These are phyloP conservation scores for Lingula anatina DNA, from an alignment of 2,888 invertebrate species.

Conservation along the genomic window DNA sequence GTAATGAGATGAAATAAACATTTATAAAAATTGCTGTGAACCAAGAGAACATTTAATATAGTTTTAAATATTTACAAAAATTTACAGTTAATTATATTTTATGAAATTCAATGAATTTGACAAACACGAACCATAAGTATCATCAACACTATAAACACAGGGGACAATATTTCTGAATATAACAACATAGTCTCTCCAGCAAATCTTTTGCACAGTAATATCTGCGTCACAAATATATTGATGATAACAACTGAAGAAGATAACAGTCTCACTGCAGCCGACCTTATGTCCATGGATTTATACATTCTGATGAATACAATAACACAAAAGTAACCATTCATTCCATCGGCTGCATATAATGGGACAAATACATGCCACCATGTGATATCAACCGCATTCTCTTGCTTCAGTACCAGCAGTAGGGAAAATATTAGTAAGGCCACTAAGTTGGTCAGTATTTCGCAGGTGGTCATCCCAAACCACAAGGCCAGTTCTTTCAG, in stretches of 20 bases:
- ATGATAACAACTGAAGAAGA: slow-evolving; percentile 81
- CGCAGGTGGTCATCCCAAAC: slow-evolving; percentile 91
- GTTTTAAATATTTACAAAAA: no score
- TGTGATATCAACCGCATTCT: slow-evolving; percentile 63
- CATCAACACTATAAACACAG: slow-evolving; percentile 83
- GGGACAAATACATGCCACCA: slow-evolving; percentile 92
- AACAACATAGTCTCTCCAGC: slow-evolving; percentile 70
- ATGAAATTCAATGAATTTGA: slow-evolving; percentile 70
- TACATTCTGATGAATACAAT: slow-evolving; percentile 92
- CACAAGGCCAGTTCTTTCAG: slow-evolving; percentile 84
- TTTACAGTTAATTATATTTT: no score
- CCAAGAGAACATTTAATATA: no score
- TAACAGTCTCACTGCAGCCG: slow-evolving; percentile 68
- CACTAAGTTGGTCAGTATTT: slow-evolving; percentile 85
- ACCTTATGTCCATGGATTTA: slow-evolving; percentile 59
- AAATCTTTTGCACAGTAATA: slow-evolving; percentile 81
- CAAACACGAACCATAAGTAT: slow-evolving; percentile 88
- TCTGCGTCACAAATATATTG: slow-evolving; percentile 83
- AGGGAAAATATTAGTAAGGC: slow-evolving; percentile 79
- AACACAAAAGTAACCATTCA: slow-evolving; percentile 90
- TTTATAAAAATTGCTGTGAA: no score
- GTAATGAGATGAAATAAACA: no score
- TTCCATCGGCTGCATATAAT: slow-evolving; percentile 83
- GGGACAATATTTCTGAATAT: slow-evolving; percentile 88
- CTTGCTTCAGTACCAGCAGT: slow-evolving; percentile 69